A percentile compares a stretch with the other conserved stretches of the same genome.
These are phyloP conservation scores for Potamarius usumacintae DNA, from an alignment of 2,113 vertebrate species.

Conservation along the genomic window DNA sequence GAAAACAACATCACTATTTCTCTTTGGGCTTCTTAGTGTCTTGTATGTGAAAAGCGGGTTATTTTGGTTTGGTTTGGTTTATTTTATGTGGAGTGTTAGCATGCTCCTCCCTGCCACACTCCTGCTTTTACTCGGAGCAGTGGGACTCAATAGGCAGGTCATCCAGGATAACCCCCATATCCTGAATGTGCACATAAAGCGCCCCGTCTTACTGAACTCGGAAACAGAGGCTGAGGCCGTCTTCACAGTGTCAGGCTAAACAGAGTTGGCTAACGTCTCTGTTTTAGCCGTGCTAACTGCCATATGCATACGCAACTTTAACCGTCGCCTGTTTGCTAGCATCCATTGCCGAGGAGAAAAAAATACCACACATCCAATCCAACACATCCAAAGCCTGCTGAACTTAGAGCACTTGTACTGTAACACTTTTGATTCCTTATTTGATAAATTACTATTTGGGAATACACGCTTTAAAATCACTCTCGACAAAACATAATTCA, in stretches of 20 bases:
- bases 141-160: conserved; percentile 71
- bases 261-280: not conserved
- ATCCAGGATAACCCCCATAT: conserved; percentile 82
- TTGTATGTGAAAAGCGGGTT: not conserved
- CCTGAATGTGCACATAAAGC: conserved; percentile 76
- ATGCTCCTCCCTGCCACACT: conserved; percentile 14
- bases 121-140: conserved; percentile 43
- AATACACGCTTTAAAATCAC: not conserved
- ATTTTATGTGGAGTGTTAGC: not conserved
- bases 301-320: not conserved
- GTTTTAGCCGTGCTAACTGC: not conserved
- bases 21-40: not conserved
- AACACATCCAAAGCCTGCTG: not conserved
- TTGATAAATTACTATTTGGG: not conserved
- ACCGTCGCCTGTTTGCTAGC: not conserved
- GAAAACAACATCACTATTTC: too few relatives aligned
- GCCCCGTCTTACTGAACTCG: conserved; percentile 68
- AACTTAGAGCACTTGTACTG: not conserved
- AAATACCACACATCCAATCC: not conserved
- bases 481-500: not conserved
- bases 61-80: not conserved
- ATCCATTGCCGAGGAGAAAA: not conserved
- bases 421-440: not conserved
- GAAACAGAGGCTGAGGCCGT: conserved; percentile 27
- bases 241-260: conserved; percentile 9